Evolutionary conservation across 1,140 invertebrate species (phyloP).

Genomic region (Anastrepha obliqua): DNA sequence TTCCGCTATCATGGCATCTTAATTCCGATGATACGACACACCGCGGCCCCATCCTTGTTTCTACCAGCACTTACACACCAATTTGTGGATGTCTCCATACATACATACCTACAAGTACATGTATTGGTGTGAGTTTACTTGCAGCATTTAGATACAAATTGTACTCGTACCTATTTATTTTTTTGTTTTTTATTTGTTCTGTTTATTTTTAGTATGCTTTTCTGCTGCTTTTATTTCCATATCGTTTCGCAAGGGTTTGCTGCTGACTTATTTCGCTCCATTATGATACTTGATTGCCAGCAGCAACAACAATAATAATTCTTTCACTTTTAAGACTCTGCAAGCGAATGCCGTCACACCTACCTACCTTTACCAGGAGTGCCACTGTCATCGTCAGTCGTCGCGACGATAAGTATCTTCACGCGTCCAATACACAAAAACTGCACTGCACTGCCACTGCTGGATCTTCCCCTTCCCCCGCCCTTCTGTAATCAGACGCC

Average conservation of each 20-base stretch:
- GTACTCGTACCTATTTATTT: background rate
- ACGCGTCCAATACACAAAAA: background rate
- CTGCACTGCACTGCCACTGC: background rate
- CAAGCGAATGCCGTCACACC: conserved; percentile 17
- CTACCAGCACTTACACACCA: background rate
- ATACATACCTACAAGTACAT: background rate
- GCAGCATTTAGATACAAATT: background rate
- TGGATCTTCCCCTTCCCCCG: background rate
- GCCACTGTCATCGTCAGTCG: conserved; percentile 33
- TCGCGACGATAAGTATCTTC: background rate
- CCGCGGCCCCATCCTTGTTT: background rate
- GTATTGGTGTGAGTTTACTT: background rate
- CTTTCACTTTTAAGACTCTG: conserved; percentile 30
- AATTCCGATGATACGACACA: background rate
- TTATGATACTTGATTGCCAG: conserved; percentile 50
- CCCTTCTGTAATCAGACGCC: background rate
- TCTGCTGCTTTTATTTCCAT: background rate
- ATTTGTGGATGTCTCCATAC: background rate
- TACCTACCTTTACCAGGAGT: background rate
- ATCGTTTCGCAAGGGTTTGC: background rate
- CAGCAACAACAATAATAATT: conserved; percentile 36
- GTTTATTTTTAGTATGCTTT: conserved; percentile 4
- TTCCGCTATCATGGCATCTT: conserved; percentile 45
- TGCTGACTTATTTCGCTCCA: conserved; percentile 53
- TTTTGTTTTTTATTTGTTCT: background rate